Evolutionary conservation across 1,140 invertebrate genomes (phyloP).

Genomic region (Uloborus diversus): DNA sequence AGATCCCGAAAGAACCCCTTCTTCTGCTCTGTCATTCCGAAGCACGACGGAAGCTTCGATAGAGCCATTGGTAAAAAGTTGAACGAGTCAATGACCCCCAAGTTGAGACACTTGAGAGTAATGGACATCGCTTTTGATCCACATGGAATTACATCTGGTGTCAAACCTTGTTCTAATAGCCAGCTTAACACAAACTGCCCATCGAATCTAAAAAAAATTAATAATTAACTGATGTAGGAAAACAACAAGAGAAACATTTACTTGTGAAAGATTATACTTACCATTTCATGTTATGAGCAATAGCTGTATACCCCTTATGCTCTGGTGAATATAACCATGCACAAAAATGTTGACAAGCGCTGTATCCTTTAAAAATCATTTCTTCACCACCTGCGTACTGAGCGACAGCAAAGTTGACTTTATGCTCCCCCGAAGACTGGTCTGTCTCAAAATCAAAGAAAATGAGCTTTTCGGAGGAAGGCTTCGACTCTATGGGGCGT

Average conservation of each 20-base stretch:
- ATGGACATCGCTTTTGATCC: background rate
- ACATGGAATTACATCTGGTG: background rate
- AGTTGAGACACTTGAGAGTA: background rate
- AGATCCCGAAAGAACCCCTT: background rate
- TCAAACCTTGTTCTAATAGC: background rate
- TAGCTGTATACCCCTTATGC: conserved; percentile 67
- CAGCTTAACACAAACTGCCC: no score
- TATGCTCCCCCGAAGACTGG: background rate
- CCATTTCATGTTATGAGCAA: conserved; percentile 60
- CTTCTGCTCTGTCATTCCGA: background rate
- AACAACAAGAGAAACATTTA: no score
- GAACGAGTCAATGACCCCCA: background rate
- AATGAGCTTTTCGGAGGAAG: background rate
- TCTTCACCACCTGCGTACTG: background rate
- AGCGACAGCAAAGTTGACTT: background rate
- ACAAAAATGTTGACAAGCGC: background rate
- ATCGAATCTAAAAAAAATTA: no score
- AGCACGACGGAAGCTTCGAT: background rate
- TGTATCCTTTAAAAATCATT: background rate
- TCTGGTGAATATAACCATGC: background rate
- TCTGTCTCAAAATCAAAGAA: background rate
- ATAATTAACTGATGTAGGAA: no score
- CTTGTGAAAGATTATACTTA: no score
- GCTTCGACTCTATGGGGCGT: background rate
- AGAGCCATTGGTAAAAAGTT: background rate